Percentiles rank a stretch among this genome's conserved stretches.
Evolutionary conservation across 2,888 invertebrate genomes (phyloP).

Genomic region (Bhutanitis thaidina): DNA sequence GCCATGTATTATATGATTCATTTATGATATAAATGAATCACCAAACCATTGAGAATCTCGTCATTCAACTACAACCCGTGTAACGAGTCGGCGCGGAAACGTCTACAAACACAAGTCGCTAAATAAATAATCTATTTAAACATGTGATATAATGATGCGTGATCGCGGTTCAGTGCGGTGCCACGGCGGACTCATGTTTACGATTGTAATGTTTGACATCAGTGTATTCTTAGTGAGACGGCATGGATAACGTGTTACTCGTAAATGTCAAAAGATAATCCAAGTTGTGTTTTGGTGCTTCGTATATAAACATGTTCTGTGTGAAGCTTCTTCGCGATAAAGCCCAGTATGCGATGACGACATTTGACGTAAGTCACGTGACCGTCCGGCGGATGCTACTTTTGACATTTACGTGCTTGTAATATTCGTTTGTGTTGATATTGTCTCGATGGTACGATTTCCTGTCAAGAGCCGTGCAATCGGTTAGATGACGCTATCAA

Average conservation of each 20-base stretch:
- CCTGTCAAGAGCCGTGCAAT: conserved; percentile 30
- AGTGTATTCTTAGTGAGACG: conserved; percentile 72
- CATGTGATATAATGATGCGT: conserved; percentile 76
- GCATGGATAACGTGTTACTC: conserved; percentile 70
- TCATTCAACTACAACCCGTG: conserved; percentile 62
- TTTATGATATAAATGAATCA: conserved; percentile 70
- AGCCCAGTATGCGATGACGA: conserved; percentile 62
- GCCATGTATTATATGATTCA: conserved; percentile 63
- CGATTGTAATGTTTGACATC: conserved; percentile 73
- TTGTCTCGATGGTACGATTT: conserved; percentile 53
- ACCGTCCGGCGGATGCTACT: conserved; percentile 43
- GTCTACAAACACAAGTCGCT: conserved; percentile 43
- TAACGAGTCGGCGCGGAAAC: conserved; percentile 51
- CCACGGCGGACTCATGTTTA: conserved; percentile 69
- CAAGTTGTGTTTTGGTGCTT: conserved; percentile 34
- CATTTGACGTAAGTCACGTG: conserved; percentile 68
- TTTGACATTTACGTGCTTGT: conserved; percentile 64
- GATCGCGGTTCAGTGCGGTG: conserved; percentile 64
- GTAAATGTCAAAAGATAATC: conserved; percentile 73
- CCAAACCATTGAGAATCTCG: conserved; percentile 58
- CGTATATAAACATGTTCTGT: conserved; percentile 54
- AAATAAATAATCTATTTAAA: conserved; percentile 72
- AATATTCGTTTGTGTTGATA: conserved; percentile 30
- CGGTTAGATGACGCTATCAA: conserved; percentile 30
- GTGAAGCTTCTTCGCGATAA: conserved; percentile 63